These are phyloP conservation scores for Pangasius mekongensis DNA, from an alignment of 2,797 vertebrate species.

Conservation along the genomic window DNA sequence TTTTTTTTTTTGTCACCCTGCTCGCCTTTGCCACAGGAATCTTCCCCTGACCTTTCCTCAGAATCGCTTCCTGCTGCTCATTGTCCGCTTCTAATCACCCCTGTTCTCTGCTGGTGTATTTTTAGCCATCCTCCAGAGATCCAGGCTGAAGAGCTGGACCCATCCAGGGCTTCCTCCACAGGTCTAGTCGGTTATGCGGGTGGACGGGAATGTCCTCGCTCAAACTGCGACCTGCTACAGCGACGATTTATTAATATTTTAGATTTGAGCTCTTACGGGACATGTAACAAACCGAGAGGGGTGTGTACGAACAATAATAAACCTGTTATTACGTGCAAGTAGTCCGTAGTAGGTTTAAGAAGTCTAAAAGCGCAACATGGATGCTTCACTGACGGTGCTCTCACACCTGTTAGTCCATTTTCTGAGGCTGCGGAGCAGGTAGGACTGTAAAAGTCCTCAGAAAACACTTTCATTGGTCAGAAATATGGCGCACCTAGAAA, in stretches of 20 bases:
- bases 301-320: not conserved
- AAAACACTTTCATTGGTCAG: not conserved
- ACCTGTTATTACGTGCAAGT: not conserved
- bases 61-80: conserved; percentile 63
- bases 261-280: not conserved
- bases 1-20: not conserved
- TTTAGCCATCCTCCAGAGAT: conserved; percentile 57
- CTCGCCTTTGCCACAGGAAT: conserved; percentile 42
- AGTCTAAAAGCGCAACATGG: not conserved
- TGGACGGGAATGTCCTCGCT: not conserved
- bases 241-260: not conserved
- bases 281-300: not conserved
- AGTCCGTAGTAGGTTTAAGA: not conserved
- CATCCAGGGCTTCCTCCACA: conserved; percentile 39
- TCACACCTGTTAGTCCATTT: too few species aligned
- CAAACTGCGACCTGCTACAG: not conserved
- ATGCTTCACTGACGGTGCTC: too few species aligned
- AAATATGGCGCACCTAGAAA: too few species aligned
- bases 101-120: conserved; percentile 55
- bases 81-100: conserved; percentile 61
- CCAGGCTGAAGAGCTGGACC: conserved; percentile 37
- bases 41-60: conserved; percentile 61
- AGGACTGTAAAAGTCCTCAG: not conserved
- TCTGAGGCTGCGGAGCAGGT: not conserved
- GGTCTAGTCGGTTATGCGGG: not conserved